Evolutionary conservation across 2,888 invertebrate species (phyloP).

Genomic region (Macrophya annulata): DNA sequence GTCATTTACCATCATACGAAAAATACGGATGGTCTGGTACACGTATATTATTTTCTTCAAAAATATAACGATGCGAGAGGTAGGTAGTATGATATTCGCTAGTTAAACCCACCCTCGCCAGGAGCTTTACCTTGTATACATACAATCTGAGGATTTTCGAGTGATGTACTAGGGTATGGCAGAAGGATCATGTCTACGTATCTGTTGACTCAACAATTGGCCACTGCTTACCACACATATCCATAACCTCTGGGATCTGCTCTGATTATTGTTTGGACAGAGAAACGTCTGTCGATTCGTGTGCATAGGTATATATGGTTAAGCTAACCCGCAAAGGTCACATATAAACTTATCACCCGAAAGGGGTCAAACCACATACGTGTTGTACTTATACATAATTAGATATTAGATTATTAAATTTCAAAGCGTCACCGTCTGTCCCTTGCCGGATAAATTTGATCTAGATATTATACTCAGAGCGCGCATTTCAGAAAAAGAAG

Average conservation of each 20-base stretch:
- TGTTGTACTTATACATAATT: not conserved
- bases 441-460: too few species aligned
- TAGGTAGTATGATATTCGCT: not conserved
- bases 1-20: conserved; percentile 1
- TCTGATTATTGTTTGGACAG: conserved; percentile 43
- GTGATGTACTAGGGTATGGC: conserved; percentile 2
- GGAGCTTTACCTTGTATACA: not conserved
- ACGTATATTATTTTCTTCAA: not conserved
- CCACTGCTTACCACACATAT: not conserved
- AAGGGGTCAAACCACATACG: not conserved
- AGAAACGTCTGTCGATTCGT: conserved; percentile 19
- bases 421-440: too few species aligned
- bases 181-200: conserved; percentile 18
- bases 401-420: not conserved
- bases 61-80: not conserved
- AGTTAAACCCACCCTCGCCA: not conserved
- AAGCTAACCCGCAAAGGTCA: not conserved
- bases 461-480: too few species aligned
- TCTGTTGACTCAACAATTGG: conserved; percentile 24
- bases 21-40: not conserved
- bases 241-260: not conserved
- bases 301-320: not conserved
- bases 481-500: not conserved
- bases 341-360: not conserved
- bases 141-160: not conserved